Evolutionary conservation across 2,113 vertebrate species (phyloP).

Genomic region (Centropus bengalensis): DNA sequence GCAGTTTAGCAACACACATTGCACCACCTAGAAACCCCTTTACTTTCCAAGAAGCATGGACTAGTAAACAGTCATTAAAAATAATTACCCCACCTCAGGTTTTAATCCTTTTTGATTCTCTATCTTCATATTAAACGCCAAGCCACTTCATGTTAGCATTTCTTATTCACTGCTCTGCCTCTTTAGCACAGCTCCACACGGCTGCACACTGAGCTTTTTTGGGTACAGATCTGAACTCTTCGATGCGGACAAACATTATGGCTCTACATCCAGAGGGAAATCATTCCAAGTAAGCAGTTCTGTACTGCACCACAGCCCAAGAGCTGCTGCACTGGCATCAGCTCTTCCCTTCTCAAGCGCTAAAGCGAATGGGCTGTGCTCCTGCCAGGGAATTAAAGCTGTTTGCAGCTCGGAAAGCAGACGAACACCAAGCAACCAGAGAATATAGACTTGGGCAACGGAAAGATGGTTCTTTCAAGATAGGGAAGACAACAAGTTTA

Average conservation of each 20-base stretch:
- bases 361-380: background rate
- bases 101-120: constrained; percentile 16
- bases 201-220: background rate
- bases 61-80: constrained; percentile 53
- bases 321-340: accelerated
- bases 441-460: background rate
- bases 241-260: background rate
- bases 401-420: background rate
- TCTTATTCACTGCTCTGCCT: background rate
- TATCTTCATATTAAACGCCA: constrained; percentile 20
- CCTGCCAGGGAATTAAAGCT: background rate
- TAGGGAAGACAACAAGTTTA: background rate
- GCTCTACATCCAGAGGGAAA: background rate
- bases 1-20: background rate
- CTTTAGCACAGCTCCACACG: background rate
- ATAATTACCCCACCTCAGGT: constrained; percentile 33
- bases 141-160: background rate
- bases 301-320: background rate
- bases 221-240: background rate
- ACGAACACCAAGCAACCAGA: background rate
- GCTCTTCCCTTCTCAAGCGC: background rate
- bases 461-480: background rate
- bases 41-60: constrained; percentile 16
- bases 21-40: constrained; percentile 14
- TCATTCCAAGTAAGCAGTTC: background rate